Base-by-base conservation (phyloP, 2,797 vertebrate genomes). In the Xyrichtys novacula region DNA sequence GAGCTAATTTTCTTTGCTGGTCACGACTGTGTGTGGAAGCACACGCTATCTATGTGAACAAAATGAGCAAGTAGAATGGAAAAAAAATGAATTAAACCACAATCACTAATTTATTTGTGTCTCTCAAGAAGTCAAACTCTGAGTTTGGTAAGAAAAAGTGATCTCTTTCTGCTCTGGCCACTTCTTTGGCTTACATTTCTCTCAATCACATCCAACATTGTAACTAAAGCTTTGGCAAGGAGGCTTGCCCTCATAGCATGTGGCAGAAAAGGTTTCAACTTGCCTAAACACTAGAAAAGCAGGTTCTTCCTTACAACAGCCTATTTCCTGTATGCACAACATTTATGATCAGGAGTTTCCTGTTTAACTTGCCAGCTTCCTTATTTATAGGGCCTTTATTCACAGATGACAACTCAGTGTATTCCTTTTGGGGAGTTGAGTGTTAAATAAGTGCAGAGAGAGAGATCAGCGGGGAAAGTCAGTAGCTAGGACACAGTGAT, bases 361-460 rank as follows among this genome's bases (percentile, higher is more conserved):
- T 54, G 84, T 85, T 88, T 59, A 81, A 76, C 80, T 75, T 40
- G 64, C 20, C 64, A 53, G 61, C 66, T 77, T 85, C 79, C 70
- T 72, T 67, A 56, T 66, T 44, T 19, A 19, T 63, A 59, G 52
- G 17, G 23, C 53, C 32, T 57, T 60, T 49, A 72, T 76, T 25
- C 44, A 59, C 16, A 56, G 9, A 68, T 19, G 34, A 43, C 23
- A 25, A 62, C n/a, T 32, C 19, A 42, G 31, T 26, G 16, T 8
- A 32, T 31, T 55, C 38, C 34, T 10, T 6, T 1, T 12, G 4
- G 32, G 29, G 28, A n/a, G 38, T 55, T 10, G 39, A 34, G 57
- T n/a, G 25, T 56, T 20, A 48, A 28, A 58, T 12, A 23, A 47
- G 22, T 9, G 12, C 25, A 10, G 46, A 8, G 25, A 54, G 36